These are phyloP conservation scores for Apodemus agrarius DNA, from an alignment of 2,797 vertebrate species.

Conservation along the genomic window DNA sequence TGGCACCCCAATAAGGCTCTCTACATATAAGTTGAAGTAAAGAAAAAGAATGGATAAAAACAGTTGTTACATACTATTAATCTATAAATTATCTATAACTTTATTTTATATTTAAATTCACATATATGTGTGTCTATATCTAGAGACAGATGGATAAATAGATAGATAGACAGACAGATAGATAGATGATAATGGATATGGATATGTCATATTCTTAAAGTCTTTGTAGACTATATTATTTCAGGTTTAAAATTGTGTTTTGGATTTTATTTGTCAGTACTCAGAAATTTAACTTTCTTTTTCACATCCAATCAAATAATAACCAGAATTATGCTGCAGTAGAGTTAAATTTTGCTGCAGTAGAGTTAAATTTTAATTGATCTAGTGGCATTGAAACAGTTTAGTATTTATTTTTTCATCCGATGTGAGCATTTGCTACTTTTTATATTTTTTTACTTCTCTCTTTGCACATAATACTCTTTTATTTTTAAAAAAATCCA, in stretches of 20 bases:
- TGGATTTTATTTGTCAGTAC: background rate
- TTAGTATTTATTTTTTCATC: background rate
- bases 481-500: too few species aligned
- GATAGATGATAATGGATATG: background rate
- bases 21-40: background rate
- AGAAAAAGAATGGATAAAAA: background rate
- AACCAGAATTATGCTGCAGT: background rate
- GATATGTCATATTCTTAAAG: constrained; percentile 15
- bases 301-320: background rate
- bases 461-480: too few species aligned
- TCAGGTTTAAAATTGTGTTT: constrained; percentile 50
- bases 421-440: background rate
- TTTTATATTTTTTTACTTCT: background rate
- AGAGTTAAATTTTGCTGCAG: background rate
- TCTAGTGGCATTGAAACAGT: background rate
- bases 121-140: too few species aligned
- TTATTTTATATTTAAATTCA: background rate
- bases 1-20: too few species aligned
- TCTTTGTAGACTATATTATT: constrained; percentile 61
- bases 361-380: background rate
- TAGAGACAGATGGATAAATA: too few species aligned
- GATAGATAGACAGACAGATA: too few species aligned
- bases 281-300: constrained; percentile 50
- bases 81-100: background rate
- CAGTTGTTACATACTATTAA: background rate